Evolutionary conservation across 1,140 invertebrate species (phyloP).

Genomic region (Ceratosolen solmsi): DNA sequence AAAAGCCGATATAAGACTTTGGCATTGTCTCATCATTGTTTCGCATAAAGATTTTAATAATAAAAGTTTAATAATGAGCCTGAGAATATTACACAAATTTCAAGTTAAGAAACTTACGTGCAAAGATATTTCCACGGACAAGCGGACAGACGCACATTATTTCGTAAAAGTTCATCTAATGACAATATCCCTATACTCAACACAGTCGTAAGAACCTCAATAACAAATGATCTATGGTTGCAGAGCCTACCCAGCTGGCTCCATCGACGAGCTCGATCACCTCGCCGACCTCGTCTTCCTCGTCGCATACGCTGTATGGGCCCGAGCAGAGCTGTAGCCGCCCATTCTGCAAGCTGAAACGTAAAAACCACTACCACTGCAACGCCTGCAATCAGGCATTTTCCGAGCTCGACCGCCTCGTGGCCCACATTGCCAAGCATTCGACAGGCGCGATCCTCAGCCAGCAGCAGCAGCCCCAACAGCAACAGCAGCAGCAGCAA

Average conservation of each 20-base stretch:
- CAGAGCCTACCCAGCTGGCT: conserved; percentile 27
- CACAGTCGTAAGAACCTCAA: not conserved
- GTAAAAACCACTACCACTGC: conserved; percentile 89
- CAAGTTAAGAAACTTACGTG: too few species aligned
- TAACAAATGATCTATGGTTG: conserved; percentile 2
- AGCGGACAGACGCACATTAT: conserved; percentile 4
- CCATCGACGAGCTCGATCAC: conserved; percentile 58
- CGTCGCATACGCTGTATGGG: conserved; percentile 72
- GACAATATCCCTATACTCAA: too few species aligned
- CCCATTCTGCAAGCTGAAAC: conserved; percentile 90
- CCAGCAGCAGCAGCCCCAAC: conserved; percentile 69
- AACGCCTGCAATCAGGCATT: conserved; percentile 90
- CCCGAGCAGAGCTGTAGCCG: conserved; percentile 82
- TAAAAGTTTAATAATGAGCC: too few species aligned
- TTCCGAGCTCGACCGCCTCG: conserved; percentile 79
- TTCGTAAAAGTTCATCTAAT: too few species aligned
- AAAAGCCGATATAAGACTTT: too few species aligned
- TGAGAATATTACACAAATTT: too few species aligned
- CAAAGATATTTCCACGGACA: conserved; percentile 17
- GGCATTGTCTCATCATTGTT: too few species aligned
- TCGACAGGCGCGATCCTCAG: conserved; percentile 75
- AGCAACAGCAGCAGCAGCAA: conserved; percentile 15
- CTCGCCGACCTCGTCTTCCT: conserved; percentile 68
- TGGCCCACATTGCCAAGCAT: conserved; percentile 82
- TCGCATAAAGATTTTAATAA: too few species aligned